Evolutionary conservation across 2,888 invertebrate genomes (phyloP).

Genomic region (Ariolimax columbianus): DNA sequence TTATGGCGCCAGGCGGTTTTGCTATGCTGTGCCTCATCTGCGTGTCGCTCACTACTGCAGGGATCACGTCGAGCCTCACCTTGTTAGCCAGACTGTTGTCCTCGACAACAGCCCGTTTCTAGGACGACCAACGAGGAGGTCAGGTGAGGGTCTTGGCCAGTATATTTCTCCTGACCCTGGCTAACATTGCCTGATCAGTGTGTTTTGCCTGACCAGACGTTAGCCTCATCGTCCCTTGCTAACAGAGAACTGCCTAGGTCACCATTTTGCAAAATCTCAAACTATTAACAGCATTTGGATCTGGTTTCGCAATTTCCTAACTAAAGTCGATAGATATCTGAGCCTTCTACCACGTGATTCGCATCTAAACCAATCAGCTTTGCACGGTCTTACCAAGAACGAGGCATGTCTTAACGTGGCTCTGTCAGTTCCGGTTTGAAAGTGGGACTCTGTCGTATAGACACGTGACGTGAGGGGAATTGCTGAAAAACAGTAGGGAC

Average conservation of each 20-base stretch:
- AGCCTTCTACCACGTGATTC: not conserved
- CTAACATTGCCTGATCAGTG: too few relatives aligned
- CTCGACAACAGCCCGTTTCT: too few relatives aligned
- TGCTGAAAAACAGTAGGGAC: not conserved
- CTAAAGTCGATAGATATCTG: not conserved
- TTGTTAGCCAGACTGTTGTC: too few relatives aligned
- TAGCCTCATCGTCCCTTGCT: too few relatives aligned
- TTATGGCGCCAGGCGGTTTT: too few relatives aligned
- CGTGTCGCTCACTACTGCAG: too few relatives aligned
- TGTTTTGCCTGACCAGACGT: too few relatives aligned
- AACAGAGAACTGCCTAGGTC: not conserved
- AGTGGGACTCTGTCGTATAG: not conserved
- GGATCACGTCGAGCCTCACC: too few relatives aligned
- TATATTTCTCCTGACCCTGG: too few relatives aligned
- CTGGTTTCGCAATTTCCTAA: not conserved
- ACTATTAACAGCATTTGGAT: not conserved
- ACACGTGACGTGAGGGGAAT: not conserved
- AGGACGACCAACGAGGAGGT: too few relatives aligned
- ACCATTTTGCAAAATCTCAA: not conserved
- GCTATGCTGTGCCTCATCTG: too few relatives aligned
- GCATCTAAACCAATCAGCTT: not conserved
- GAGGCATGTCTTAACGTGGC: not conserved
- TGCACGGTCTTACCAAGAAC: not conserved
- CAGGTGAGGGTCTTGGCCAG: too few relatives aligned
- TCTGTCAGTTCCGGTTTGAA: not conserved